phyloP scores from a whole-genome alignment of 1,140 invertebrate species.

The Macrosteles quadrilineatus region DNA sequence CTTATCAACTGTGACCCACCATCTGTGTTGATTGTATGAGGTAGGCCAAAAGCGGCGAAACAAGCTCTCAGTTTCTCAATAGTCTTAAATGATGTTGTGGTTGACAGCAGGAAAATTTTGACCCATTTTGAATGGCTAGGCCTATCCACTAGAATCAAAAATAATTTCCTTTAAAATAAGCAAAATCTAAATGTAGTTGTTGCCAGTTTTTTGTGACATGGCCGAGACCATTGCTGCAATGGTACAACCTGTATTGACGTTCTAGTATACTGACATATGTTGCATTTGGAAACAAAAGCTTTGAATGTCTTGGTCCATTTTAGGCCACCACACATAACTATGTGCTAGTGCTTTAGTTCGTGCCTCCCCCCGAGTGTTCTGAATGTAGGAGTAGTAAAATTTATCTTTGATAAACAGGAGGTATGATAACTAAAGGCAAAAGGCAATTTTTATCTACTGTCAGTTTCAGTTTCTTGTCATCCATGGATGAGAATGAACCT shows the following conservation, averaged over 20 bases:
- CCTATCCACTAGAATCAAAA: not conserved
- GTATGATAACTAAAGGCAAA: not conserved
- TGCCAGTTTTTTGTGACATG: too few relatives aligned
- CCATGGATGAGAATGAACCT: too few relatives aligned
- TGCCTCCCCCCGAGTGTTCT: not conserved
- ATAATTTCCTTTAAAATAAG: not conserved
- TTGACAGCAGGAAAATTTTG: not conserved
- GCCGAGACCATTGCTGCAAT: not conserved
- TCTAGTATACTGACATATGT: not conserved
- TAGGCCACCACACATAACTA: too few relatives aligned
- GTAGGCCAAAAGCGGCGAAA: not conserved
- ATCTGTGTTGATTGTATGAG: not conserved
- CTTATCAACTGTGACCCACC: not conserved
- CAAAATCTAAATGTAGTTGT: too few relatives aligned
- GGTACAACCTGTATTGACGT: not conserved
- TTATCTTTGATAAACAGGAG: not conserved
- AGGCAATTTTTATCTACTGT: not conserved
- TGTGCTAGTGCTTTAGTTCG: not conserved
- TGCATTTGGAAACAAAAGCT: not conserved
- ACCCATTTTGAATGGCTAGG: not conserved
- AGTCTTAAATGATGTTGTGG: not conserved
- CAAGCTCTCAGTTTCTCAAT: not conserved
- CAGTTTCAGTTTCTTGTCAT: too few relatives aligned
- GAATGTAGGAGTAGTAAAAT: not conserved
- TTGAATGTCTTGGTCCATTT: not conserved